Evolutionary conservation across 1,140 invertebrate species (phyloP).

Genomic region (Leptoteleia sp.): DNA sequence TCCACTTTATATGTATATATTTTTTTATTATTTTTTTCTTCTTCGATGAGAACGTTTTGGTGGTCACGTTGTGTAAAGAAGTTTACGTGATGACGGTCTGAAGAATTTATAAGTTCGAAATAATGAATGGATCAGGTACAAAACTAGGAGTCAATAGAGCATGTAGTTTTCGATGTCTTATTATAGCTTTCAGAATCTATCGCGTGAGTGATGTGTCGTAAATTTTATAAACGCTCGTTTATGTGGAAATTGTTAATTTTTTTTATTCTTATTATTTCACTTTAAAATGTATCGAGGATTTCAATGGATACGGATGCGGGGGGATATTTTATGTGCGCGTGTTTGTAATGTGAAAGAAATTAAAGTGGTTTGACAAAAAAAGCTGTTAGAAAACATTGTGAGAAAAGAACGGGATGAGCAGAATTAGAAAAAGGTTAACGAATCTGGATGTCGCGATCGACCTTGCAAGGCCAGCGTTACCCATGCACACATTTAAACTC

Average conservation of each 20-base stretch:
- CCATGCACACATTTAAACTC: constrained; percentile 41
- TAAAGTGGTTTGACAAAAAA: constrained; percentile 18
- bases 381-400: constrained; percentile 35
- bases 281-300: constrained; percentile 4
- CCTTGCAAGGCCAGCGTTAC: constrained; percentile 71
- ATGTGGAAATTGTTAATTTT: constrained; percentile 13
- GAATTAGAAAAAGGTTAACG: constrained; percentile 67
- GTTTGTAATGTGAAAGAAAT: constrained; percentile 10
- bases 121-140: constrained; percentile 20
- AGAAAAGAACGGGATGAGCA: constrained; percentile 41
- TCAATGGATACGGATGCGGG: not conserved
- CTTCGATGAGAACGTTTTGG: constrained; percentile 2
- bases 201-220: constrained; percentile 14
- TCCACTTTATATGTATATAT: no score
- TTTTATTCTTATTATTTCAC: not conserved
- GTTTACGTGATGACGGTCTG: constrained; percentile 12
- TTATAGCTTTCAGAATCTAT: constrained; percentile 23
- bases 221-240: constrained; percentile 14
- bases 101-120: constrained; percentile 35
- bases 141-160: constrained; percentile 25
- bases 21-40: no score
- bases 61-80: constrained; percentile 24
- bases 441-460: constrained; percentile 63
- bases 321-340: not conserved
- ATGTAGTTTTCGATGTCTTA: constrained; percentile 16